phyloP scores from a whole-genome alignment of 2,797 vertebrate genomes.

The Myotis myotis region DNA sequence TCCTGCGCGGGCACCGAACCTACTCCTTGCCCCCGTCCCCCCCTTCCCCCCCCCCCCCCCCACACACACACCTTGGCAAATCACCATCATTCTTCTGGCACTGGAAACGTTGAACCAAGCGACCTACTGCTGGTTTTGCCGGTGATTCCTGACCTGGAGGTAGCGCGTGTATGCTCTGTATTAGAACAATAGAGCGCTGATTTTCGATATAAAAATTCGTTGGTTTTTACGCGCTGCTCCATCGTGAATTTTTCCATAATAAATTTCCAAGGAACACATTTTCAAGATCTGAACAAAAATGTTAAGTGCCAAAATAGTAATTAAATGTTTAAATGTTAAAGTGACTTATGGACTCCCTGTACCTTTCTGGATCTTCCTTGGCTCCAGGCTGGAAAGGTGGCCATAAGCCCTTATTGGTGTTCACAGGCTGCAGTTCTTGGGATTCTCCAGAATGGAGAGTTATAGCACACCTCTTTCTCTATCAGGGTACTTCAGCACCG shows the following conservation, averaged over 20 bases:
- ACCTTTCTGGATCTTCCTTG: neutral
- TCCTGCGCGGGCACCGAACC: fast-evolving
- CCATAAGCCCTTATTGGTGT: neutral
- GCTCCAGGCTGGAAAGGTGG: neutral
- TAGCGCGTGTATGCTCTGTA: neutral
- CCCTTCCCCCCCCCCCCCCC: fast-evolving
- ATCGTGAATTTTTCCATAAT: neutral
- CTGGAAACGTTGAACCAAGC: neutral
- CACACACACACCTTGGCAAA: too few relatives aligned
- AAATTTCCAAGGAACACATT: neutral
- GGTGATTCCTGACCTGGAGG: neutral
- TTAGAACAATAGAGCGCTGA: neutral
- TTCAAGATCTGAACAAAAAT: neutral
- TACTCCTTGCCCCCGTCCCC: neutral
- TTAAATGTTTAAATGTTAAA: neutral
- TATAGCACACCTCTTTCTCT: neutral
- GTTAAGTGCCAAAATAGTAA: neutral
- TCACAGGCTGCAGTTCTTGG: neutral
- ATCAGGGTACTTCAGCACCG: neutral
- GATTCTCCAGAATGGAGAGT: neutral
- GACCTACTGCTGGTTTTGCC: neutral
- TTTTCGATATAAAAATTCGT: neutral
- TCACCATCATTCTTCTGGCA: neutral
- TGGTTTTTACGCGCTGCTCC: neutral
- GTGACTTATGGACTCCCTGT: neutral